A percentile compares a stretch with the other conserved stretches of the same genome.
phyloP scores from a whole-genome alignment of 35 echinoderm and acorn worm species.

The Strongylocentrotus purpuratus region DNA sequence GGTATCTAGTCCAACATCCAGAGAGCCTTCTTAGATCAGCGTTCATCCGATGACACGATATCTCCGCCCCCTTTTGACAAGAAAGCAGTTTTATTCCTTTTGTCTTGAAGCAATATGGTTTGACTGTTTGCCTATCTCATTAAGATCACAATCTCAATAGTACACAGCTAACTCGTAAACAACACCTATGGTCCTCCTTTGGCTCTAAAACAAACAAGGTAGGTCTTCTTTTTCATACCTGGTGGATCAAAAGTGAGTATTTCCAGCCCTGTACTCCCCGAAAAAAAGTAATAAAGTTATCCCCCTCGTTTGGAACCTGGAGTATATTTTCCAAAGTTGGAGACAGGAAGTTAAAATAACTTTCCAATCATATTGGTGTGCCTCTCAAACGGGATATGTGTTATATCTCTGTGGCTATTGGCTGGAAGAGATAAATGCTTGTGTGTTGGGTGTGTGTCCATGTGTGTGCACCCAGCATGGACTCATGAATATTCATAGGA shows the following conservation, averaged over 20 bases:
- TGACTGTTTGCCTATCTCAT: constrained; percentile 28
- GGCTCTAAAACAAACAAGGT: constrained; percentile 17
- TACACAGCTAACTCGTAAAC: constrained; percentile 20
- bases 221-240: neutral
- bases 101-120: constrained; percentile 14
- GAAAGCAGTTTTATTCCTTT: neutral
- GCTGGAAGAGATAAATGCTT: neutral
- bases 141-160: neutral
- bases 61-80: constrained; percentile 6
- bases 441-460: neutral
- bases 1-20: neutral
- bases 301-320: neutral
- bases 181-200: constrained; percentile 8
- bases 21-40: neutral
- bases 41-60: neutral
- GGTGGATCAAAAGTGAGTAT: neutral
- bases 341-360: neutral
- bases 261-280: neutral
- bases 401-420: neutral
- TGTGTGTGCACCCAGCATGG: neutral
- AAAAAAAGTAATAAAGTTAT: neutral
- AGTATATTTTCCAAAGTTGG: neutral
- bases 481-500: neutral
- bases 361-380: neutral
- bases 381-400: neutral